Evolutionary conservation across 2,797 vertebrate genomes (phyloP), one percentile per base, ranked within the genome.

Genomic region (Manis crassicaudata): DNA sequence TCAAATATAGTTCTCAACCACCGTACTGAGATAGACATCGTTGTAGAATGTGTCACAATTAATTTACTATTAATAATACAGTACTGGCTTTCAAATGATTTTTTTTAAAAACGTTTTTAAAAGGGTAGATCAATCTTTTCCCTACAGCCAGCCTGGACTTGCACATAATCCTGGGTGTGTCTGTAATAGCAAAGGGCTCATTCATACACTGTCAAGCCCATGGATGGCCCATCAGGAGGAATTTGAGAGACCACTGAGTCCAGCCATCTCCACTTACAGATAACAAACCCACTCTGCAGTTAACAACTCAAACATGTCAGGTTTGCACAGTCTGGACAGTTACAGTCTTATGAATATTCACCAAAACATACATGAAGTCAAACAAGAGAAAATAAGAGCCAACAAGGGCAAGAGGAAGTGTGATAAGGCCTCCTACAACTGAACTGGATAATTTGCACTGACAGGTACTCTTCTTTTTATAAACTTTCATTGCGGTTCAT

Each of bases 1-100:
- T 94, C 60, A 77, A 93, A 96, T 87, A 63, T 0, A 86, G n/a
- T 75, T 95, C 54, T 93, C 50, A 92, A 65, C n/a, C 35, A 58
- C 11, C 14, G n/a, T 46, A 23, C 7, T 79, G 35, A 86, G 56
- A 89, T 4, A 88, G 68, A 62, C 32, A 32, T 6, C 67, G 23
- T n/a, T 92, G 7, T 6, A 90, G 67, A 89, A 89, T 11, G 6
- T 89, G 25, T 18, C 54, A 4, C 5, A 73, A 96, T 75, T 83
- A 87, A 93, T 72, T 91, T 81, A 91, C 76, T 76, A 90, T 35
- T 83, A 77, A 72, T 54, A 80, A 88, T 63, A 70, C 6, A 82
- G n/a, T n/a, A 46, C 29, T 58, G 9, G 40, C 25, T 95, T 92
- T 80, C 58, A 89, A 85, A 35, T 27, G 56, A 75, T 68, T 94